Percentiles rank a stretch among this genome's conserved stretches.
phyloP scores from a whole-genome alignment of 2,888 invertebrate genomes.

The Microctonus hyperodae region DNA sequence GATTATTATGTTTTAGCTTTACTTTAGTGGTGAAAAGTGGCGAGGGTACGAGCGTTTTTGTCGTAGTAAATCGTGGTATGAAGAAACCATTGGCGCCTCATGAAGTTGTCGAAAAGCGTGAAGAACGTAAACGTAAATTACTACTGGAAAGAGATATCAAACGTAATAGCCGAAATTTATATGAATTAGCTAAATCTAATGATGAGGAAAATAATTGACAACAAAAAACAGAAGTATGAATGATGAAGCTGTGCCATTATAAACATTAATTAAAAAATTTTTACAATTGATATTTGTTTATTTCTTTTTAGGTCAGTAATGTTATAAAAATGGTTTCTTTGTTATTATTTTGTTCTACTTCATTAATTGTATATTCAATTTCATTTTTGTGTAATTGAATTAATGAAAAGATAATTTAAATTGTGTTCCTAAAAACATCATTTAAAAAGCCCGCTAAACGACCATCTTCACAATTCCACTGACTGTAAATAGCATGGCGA shows the following conservation, averaged over 20 bases:
- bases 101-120: constrained; percentile 46
- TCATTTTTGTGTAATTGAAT: no score
- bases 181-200: constrained; percentile 52
- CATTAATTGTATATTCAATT: no score
- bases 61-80: constrained; percentile 52
- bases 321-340: background rate
- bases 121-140: constrained; percentile 48
- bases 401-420: no score
- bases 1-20: constrained; percentile 46
- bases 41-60: constrained; percentile 57
- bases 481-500: no score
- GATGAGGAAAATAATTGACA: background rate
- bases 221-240: background rate
- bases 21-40: constrained; percentile 57
- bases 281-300: background rate
- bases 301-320: background rate
- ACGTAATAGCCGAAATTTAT: constrained; percentile 55
- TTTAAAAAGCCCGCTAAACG: no score
- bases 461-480: no score
- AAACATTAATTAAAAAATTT: background rate
- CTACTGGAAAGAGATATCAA: constrained; percentile 53
- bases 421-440: no score
- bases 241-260: constrained; percentile 2
- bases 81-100: constrained; percentile 53
- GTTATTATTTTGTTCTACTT: no score